Conservation (phyloP, 2,888 invertebrate species). For the Drosophila paramelanica region DNA sequence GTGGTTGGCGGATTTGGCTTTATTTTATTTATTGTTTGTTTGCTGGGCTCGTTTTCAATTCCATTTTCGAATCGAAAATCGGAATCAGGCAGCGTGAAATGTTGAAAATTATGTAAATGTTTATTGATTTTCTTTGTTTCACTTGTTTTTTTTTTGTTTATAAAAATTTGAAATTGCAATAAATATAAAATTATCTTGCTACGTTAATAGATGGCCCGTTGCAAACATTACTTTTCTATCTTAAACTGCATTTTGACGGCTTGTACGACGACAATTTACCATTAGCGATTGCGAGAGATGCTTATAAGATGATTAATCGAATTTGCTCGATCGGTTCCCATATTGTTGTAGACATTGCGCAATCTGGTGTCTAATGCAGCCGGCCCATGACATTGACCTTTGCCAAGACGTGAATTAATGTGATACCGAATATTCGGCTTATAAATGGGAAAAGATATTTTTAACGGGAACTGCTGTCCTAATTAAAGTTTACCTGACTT, state of each 20-base stretch:
- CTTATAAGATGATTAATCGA: conserved; percentile 34
- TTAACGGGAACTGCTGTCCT: neutral
- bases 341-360: conserved; percentile 15
- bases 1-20: conserved; percentile 69
- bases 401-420: conserved; percentile 55
- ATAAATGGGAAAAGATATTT: neutral
- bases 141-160: conserved; percentile 15
- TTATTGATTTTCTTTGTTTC: conserved; percentile 67
- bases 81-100: conserved; percentile 48
- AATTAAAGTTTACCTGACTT: neutral
- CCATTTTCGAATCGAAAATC: conserved; percentile 23
- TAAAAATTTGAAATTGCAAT: conserved; percentile 45
- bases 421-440: conserved; percentile 11
- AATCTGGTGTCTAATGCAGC: conserved; percentile 34
- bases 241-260: conserved; percentile 58
- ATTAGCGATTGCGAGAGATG: conserved; percentile 29
- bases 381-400: conserved; percentile 65
- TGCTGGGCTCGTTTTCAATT: conserved; percentile 26
- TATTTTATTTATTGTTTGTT: conserved; percentile 24
- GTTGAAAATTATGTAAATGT: conserved; percentile 71
- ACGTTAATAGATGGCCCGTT: neutral
- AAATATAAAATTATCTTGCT: conserved; percentile 22
- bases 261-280: conserved; percentile 44
- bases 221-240: conserved; percentile 32
- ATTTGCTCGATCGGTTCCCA: conserved; percentile 11